These are phyloP conservation scores for Drosophila nr. medialis DNA, from an alignment of 2,888 invertebrate species.

Conservation along the genomic window DNA sequence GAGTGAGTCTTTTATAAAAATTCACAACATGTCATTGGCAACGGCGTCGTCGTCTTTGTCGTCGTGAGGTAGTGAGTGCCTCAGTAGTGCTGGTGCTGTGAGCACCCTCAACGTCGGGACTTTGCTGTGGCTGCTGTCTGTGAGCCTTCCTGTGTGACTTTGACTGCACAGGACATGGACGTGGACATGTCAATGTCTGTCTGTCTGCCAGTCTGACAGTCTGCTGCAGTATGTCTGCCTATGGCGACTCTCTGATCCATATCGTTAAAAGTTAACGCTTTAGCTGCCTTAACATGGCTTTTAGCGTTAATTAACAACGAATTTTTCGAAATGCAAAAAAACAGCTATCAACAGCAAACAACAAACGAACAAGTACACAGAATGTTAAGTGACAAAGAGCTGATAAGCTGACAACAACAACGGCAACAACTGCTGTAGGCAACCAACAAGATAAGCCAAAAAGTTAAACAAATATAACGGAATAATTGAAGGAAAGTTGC, in stretches of 20 bases:
- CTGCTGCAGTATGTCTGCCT: slow-evolving; percentile 28
- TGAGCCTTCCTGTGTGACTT: slow-evolving; percentile 65
- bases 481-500: slow-evolving; percentile 19
- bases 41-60: slow-evolving; percentile 46
- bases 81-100: slow-evolving; percentile 22
- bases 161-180: slow-evolving; percentile 80
- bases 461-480: slow-evolving; percentile 38
- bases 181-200: slow-evolving; percentile 79
- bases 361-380: slow-evolving; percentile 52
- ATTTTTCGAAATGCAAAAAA: slow-evolving; percentile 66
- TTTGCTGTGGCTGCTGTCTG: slow-evolving; percentile 27
- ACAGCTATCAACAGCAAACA: slow-evolving; percentile 36
- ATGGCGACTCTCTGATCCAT: slow-evolving; percentile 72
- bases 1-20: slow-evolving; percentile 81
- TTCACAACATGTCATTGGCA: slow-evolving; percentile 79
- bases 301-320: slow-evolving; percentile 82
- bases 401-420: slow-evolving; percentile 61
- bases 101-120: slow-evolving; percentile 64
- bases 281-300: slow-evolving; percentile 80
- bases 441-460: slow-evolving; percentile 50
- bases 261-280: slow-evolving; percentile 80
- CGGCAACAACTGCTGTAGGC: slow-evolving; percentile 25
- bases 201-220: slow-evolving; percentile 22
- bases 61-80: slow-evolving; percentile 52
- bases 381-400: slow-evolving; percentile 64